A percentile compares a stretch with the other conserved stretches of the same genome.
phyloP scores from a whole-genome alignment of 2,113 vertebrate species.

The Hirundichthys speculiger region DNA sequence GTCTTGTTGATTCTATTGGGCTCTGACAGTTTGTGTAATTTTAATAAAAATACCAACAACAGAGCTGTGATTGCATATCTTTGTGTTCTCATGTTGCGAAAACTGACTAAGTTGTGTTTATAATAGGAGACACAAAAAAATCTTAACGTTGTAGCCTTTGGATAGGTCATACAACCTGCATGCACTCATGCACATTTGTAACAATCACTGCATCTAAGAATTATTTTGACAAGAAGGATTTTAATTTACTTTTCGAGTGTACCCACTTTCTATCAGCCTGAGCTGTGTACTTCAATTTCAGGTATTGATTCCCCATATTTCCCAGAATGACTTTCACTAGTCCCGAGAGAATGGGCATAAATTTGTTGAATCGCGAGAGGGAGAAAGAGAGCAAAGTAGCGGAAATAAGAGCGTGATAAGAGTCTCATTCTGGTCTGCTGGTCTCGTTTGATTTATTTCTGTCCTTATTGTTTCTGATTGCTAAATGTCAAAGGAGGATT shows the following conservation, averaged over 20 bases:
- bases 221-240: constrained; percentile 49
- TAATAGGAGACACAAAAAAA: constrained; percentile 9
- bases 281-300: constrained; percentile 55
- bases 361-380: constrained; percentile 33
- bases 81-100: constrained; percentile 7
- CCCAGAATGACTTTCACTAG: constrained; percentile 47
- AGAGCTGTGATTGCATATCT: constrained; percentile 37
- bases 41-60: constrained; percentile 38
- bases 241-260: constrained; percentile 49
- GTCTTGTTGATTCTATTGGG: constrained; percentile 25
- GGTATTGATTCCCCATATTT: constrained; percentile 56
- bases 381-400: constrained; percentile 1
- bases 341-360: constrained; percentile 15
- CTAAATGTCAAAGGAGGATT: constrained; percentile 9
- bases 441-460: constrained; percentile 19
- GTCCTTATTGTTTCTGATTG: constrained; percentile 26
- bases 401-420: constrained; percentile 27
- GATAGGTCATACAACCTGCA: not conserved
- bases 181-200: constrained; percentile 31
- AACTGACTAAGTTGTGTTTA: constrained; percentile 35
- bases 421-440: constrained; percentile 1
- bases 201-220: constrained; percentile 22
- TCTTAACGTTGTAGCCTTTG: constrained; percentile 9
- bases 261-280: constrained; percentile 38
- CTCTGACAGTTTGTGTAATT: constrained; percentile 32